Evolutionary conservation across 2,797 vertebrate genomes (phyloP), one percentile per base, ranked within the genome.

Genomic region (Sebastes diploproa): DNA sequence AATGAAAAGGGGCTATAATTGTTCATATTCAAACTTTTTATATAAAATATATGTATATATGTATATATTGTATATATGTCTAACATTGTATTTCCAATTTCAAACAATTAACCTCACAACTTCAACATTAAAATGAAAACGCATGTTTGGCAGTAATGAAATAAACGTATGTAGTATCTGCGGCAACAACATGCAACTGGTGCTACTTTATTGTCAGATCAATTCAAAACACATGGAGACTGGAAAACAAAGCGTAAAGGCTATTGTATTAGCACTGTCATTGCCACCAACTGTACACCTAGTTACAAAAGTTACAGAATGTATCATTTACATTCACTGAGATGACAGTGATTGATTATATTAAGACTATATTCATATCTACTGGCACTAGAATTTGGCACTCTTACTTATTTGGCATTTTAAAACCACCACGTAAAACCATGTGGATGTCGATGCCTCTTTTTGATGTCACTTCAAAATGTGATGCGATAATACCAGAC

Each of bases 241-340:
- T 77, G 83, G 81, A 92, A 91, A 94, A 93, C 82, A 88, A 89
- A 93, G 86, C 84, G 46, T 68, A 86, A 89, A 87, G 81, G 88
- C 82, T 92, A 89, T 92, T 93, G 86, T 90, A 89, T 93, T 92
- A 93, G 89, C 90, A 94, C 88, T 92, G 91, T 92, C 90, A 94
- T 91, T 88, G 94, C 92, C 95, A 95, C 93, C 91, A 83, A 96
- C 94, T 95, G 94, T 95, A 96, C 95, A 96, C 78, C 93, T 94
- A 95, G 90, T 93, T 95, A 96, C 94, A 96, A 95, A 95, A 94
- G 84, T 90, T 93, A 95, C 93, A 95, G 94, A 95, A 95, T 95
- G 95, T 94, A 88, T 94, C 81, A 91, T 92, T 90, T 95, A 95
- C 95, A 95, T 96, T 96, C 94, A 95, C 94, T 95, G 92, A 93